Evolutionary conservation across 2,113 vertebrate species (phyloP).

Genomic region (Gymnocephalus cernua): DNA sequence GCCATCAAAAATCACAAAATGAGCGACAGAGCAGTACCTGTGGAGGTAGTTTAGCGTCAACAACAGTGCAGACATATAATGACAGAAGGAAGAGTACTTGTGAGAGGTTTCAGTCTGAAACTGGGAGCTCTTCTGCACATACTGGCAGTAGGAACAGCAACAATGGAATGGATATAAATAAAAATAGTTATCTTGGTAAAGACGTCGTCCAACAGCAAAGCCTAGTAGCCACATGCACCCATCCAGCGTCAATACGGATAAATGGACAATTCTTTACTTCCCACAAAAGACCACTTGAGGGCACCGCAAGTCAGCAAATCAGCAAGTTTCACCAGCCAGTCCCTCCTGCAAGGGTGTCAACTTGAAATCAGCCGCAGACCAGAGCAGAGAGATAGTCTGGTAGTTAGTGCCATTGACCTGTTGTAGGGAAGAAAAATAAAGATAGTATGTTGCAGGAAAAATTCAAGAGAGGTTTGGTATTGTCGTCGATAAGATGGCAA

Average conservation of each 20-base stretch:
- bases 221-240: neutral
- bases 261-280: conserved; percentile 3
- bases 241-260: neutral
- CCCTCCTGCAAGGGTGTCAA: conserved; percentile 30
- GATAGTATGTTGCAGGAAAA: neutral
- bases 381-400: neutral
- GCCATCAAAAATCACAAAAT: neutral
- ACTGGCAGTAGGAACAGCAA: neutral
- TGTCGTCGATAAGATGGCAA: neutral
- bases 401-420: too few relatives aligned
- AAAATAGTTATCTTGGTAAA: neutral
- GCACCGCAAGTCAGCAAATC: conserved; percentile 3
- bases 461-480: neutral
- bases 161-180: neutral
- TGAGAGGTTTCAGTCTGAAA: conserved; percentile 17
- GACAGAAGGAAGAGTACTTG: neutral
- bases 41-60: conserved; percentile 16
- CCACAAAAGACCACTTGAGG: neutral
- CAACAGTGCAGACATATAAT: neutral
- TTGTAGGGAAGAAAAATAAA: too few relatives aligned
- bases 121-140: neutral
- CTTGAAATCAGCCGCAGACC: conserved; percentile 2
- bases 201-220: conserved; percentile 2
- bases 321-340: conserved; percentile 24
- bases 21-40: neutral